Conservation (phyloP, 2,888 invertebrate genomes). For the Chaitophorus viminalis region DNA sequence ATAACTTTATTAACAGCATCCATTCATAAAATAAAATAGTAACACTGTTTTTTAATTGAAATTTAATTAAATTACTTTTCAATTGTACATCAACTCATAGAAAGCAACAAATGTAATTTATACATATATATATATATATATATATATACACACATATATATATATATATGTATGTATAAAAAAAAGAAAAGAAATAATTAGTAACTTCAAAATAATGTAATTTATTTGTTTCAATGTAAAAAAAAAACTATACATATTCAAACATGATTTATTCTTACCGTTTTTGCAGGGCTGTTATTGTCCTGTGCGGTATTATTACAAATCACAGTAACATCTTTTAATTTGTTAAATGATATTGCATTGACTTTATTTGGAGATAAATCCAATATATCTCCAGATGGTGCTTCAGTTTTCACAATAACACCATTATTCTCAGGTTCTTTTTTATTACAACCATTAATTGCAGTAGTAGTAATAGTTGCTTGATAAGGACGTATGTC, state of each 20-base stretch:
- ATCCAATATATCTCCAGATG: constrained; percentile 49
- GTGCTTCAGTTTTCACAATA: constrained; percentile 37
- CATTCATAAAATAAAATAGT: constrained; percentile 40
- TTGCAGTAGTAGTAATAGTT: constrained; percentile 31
- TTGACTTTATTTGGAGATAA: constrained; percentile 50
- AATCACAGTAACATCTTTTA: constrained; percentile 57
- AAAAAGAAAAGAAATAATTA: constrained; percentile 21
- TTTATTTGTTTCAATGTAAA: not conserved
- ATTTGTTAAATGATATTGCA: constrained; percentile 33
- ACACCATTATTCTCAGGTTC: constrained; percentile 49
- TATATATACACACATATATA: constrained; percentile 29
- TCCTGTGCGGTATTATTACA: constrained; percentile 40
- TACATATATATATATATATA: constrained; percentile 34
- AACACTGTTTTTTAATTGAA: constrained; percentile 35
- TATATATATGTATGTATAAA: constrained; percentile 25
- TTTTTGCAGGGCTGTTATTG: constrained; percentile 46
- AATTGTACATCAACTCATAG: constrained; percentile 30
- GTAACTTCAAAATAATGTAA: constrained; percentile 29
- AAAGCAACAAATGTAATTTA: constrained; percentile 36
- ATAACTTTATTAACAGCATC: constrained; percentile 41
- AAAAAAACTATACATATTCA: constrained; percentile 49
- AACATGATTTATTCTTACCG: constrained; percentile 58
- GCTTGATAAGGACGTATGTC: constrained; percentile 52
- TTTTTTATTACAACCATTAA: constrained; percentile 51
- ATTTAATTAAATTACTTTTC: constrained; percentile 2